Evolutionary conservation across 1,140 invertebrate genomes (phyloP).

Genomic region (Mactra quadrangularis): DNA sequence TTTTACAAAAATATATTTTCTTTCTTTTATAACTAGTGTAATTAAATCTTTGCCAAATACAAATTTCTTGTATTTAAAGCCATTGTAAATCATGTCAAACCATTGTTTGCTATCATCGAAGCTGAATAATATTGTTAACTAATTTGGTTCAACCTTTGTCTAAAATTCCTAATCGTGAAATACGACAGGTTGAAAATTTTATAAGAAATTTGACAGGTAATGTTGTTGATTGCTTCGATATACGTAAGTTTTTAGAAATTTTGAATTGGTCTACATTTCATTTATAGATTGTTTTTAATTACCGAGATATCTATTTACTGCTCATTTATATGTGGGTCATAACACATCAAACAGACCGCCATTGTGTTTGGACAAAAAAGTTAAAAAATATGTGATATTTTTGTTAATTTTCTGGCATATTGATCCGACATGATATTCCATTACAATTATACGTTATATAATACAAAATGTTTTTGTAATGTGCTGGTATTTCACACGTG

Average conservation of each 20-base stretch:
- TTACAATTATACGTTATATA: too few species aligned
- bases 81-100: constrained; percentile 10
- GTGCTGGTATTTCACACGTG: too few species aligned
- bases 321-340: not conserved
- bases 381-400: too few species aligned
- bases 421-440: too few species aligned
- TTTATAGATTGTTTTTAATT: constrained; percentile 39
- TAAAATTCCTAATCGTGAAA: constrained; percentile 23
- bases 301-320: constrained; percentile 10
- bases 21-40: constrained; percentile 5
- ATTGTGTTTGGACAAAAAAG: too few species aligned
- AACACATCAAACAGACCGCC: too few species aligned
- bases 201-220: constrained; percentile 28
- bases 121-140: constrained; percentile 36
- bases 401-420: too few species aligned
- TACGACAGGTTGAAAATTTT: not conserved
- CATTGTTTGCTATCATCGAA: constrained; percentile 19
- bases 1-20: constrained; percentile 10
- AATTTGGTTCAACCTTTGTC: constrained; percentile 12
- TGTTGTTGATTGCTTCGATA: constrained; percentile 18
- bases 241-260: not conserved
- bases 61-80: constrained; percentile 6
- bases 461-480: too few species aligned
- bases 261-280: not conserved
- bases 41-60: constrained; percentile 47